A percentile compares a stretch with the other conserved stretches of the same genome.
These are phyloP conservation scores for Phaethornis superciliosus DNA, from an alignment of 2,113 vertebrate genomes.

Conservation along the genomic window DNA sequence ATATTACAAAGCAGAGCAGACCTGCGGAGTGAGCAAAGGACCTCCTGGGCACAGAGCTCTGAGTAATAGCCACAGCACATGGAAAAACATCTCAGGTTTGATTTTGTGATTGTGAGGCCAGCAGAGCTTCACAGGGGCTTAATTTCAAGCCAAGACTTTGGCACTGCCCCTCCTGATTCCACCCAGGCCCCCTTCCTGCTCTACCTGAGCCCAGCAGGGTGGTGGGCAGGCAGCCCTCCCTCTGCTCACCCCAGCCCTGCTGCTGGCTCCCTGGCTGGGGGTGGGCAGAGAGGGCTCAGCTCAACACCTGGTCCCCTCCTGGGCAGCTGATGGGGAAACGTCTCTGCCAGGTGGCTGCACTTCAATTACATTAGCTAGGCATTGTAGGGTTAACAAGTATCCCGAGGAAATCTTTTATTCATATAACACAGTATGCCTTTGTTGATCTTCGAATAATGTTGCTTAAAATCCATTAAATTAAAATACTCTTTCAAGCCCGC, in stretches of 20 bases:
- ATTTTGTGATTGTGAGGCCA: rapidly evolving
- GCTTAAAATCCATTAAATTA: constrained; percentile 84
- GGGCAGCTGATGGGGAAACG: constrained; percentile 89
- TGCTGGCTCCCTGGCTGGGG: constrained; percentile 86
- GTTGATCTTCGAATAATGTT: constrained; percentile 79
- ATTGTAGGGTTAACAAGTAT: constrained; percentile 85
- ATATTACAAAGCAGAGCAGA: neutral
- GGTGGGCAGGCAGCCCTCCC: neutral
- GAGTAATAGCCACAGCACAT: rapidly evolving
- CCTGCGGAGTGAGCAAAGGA: rapidly evolving
- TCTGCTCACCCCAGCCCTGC: neutral
- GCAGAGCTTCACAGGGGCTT: rapidly evolving
- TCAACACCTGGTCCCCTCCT: constrained; percentile 90
- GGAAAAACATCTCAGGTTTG: neutral
- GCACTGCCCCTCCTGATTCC: rapidly evolving
- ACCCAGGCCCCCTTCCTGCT: rapidly evolving
- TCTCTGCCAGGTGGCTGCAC: constrained; percentile 90
- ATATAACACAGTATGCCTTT: constrained; percentile 75
- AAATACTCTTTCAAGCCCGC: constrained; percentile 59
- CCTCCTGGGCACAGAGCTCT: rapidly evolving
- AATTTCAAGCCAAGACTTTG: neutral
- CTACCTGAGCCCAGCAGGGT: neutral
- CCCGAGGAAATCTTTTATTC: constrained; percentile 79
- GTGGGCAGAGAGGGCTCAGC: constrained; percentile 74
- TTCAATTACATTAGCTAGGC: constrained; percentile 90